Evolutionary conservation across 2,113 vertebrate genomes (phyloP).

Genomic region (Trinectes maculatus): DNA sequence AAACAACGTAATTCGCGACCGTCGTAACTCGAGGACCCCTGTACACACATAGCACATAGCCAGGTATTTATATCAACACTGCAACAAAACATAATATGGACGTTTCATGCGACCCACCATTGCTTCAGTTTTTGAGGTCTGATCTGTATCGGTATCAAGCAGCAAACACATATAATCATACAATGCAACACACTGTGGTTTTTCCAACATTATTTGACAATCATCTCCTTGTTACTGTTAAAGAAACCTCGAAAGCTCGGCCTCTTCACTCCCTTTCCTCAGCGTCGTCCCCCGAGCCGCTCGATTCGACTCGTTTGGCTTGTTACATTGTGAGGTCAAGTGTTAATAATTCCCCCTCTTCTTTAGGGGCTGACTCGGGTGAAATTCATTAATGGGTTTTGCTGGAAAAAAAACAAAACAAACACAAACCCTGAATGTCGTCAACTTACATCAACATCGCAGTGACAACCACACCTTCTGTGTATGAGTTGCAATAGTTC

Average conservation of each 20-base stretch:
- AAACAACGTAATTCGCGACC: no score
- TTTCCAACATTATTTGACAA: slow-evolving; percentile 43
- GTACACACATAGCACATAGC: no score
- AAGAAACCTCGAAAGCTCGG: slow-evolving; percentile 52
- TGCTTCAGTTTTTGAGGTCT: no score
- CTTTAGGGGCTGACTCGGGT: slow-evolving; percentile 66
- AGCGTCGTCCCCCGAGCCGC: slow-evolving; percentile 54
- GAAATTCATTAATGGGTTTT: slow-evolving; percentile 78
- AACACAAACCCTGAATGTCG: slow-evolving; percentile 51
- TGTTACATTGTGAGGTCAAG: slow-evolving; percentile 75
- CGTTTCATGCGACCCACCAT: no score
- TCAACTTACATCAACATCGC: slow-evolving; percentile 21
- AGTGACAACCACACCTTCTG: slow-evolving; percentile 27
- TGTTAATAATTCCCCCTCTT: slow-evolving; percentile 77
- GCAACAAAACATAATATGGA: no score
- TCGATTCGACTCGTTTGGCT: slow-evolving; percentile 74
- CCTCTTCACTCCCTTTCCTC: slow-evolving; percentile 59
- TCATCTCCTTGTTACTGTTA: slow-evolving; percentile 52
- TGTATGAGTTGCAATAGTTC: slow-evolving; percentile 63
- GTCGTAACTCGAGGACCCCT: no score
- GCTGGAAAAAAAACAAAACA: no score
- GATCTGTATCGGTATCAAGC: no score
- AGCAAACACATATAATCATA: no score
- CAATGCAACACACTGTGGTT: no score
- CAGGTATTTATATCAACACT: no score